phyloP scores from a whole-genome alignment of 2,797 vertebrate genomes.

The Fringilla coelebs region DNA sequence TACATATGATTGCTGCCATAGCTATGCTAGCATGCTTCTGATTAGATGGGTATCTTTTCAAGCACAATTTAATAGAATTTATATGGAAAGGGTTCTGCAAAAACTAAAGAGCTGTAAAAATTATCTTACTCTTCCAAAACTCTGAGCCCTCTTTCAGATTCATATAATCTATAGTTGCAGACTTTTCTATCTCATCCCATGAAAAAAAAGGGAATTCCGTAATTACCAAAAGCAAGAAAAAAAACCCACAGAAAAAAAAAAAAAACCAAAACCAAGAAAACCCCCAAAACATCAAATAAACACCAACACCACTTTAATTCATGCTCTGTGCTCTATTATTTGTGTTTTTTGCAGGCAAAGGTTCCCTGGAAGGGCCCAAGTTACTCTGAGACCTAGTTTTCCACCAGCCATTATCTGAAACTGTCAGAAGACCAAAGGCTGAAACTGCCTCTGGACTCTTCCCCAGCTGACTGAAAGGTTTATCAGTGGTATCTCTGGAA shows the following conservation, averaged over 20 bases:
- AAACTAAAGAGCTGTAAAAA: not conserved
- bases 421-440: not conserved
- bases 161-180: not conserved
- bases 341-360: not conserved
- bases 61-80: not conserved
- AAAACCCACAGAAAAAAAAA: rapidly evolving
- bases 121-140: not conserved
- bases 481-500: not conserved
- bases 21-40: not conserved
- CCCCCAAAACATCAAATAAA: not conserved
- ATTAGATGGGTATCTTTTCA: not conserved
- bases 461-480: not conserved
- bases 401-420: not conserved
- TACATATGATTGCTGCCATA: not conserved
- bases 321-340: not conserved
- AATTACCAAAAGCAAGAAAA: not conserved
- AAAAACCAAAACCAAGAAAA: not conserved
- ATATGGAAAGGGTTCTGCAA: not conserved
- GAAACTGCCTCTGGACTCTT: not conserved
- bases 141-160: not conserved
- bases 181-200: not conserved
- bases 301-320: not conserved
- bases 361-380: not conserved
- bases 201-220: not conserved
- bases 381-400: not conserved